Conservation (phyloP, 37 sponge, comb jelly and placozoan species). For the Theonella swinhoei region DNA sequence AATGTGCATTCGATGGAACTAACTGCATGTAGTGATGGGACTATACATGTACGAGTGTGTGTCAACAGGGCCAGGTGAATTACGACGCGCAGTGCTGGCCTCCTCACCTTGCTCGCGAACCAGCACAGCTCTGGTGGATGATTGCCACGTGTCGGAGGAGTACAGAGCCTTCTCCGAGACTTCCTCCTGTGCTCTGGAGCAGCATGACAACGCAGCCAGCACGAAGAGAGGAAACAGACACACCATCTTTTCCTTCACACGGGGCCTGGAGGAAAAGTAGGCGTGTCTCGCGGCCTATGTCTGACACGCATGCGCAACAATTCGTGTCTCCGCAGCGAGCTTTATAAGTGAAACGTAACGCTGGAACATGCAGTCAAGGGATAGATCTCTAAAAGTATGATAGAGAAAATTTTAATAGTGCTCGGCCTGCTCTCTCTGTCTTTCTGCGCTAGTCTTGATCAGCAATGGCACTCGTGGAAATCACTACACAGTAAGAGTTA, state of each 20-base stretch:
- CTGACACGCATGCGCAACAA: conserved; percentile 18
- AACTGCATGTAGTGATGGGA: no score
- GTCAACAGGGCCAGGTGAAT: no score
- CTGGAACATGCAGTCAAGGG: neutral
- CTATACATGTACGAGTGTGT: no score
- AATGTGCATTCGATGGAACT: no score
- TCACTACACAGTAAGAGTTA: conserved; percentile 46
- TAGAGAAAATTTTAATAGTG: neutral
- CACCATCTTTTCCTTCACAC: neutral
- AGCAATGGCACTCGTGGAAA: conserved; percentile 76
- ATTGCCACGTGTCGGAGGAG: neutral
- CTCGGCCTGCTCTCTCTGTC: neutral
- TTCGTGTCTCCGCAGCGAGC: no score
- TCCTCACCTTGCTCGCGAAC: neutral
- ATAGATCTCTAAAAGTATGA: neutral
- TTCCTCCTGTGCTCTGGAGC: neutral
- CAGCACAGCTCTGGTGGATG: neutral
- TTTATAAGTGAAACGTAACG: no score
- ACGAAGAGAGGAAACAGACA: neutral
- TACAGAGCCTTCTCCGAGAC: neutral
- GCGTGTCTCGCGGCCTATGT: neutral
- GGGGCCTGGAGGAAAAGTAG: neutral
- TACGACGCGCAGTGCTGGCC: no score
- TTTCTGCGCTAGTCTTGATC: conserved; percentile 6
- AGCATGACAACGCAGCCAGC: neutral